Evolutionary conservation across 2,797 vertebrate genomes (phyloP).

Genomic region (Falco naumanni): DNA sequence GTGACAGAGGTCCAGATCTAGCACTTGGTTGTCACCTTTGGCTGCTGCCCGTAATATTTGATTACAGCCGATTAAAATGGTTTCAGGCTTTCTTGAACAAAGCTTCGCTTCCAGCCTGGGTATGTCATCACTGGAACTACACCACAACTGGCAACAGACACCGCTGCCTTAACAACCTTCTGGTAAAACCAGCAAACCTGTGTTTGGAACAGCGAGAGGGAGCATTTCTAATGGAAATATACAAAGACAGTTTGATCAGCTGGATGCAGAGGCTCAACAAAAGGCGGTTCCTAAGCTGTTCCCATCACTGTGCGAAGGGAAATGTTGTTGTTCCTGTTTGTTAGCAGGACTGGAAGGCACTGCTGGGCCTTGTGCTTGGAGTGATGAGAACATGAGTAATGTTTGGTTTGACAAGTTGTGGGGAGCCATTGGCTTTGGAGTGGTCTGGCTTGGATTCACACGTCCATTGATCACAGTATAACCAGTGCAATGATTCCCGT

Average conservation of each 20-base stretch:
- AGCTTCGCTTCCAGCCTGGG: not conserved
- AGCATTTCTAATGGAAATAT: not conserved
- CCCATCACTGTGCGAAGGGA: not conserved
- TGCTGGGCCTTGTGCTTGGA: not conserved
- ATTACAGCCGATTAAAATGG: not conserved
- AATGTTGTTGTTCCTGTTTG: not conserved
- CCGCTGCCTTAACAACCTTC: not conserved
- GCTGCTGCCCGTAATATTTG: not conserved
- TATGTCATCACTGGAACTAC: not conserved
- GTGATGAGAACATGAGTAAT: not conserved
- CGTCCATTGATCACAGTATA: not conserved
- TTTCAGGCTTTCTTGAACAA: not conserved
- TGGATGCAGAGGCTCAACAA: rapidly evolving
- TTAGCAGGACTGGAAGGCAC: not conserved
- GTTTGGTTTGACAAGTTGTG: not conserved
- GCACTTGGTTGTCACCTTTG: not conserved
- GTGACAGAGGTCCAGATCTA: not conserved
- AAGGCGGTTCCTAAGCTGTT: not conserved
- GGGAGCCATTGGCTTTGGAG: not conserved
- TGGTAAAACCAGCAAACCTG: not conserved
- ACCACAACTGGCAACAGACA: not conserved
- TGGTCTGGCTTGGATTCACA: not conserved
- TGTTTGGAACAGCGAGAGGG: not conserved
- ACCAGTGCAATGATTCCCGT: not conserved
- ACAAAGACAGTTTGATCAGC: not conserved